Evolutionary conservation across 1,140 invertebrate species (phyloP).

Genomic region (Chionoecetes opilio): DNA sequence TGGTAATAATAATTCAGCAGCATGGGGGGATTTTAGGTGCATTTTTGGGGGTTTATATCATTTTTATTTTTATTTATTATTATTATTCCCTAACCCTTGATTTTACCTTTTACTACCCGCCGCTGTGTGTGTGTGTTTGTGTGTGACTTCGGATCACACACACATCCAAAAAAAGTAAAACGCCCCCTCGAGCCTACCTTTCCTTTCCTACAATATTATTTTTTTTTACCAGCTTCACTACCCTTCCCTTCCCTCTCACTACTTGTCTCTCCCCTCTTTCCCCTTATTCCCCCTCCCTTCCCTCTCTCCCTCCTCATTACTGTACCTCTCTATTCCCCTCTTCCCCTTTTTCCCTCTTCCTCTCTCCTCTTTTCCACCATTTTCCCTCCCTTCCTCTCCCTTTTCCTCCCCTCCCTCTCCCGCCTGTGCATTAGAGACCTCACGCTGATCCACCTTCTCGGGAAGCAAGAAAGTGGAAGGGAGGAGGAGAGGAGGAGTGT

Average conservation of each 20-base stretch:
- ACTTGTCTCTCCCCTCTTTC: not conserved
- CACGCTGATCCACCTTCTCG: not conserved
- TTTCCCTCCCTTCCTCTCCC: not conserved
- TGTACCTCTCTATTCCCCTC: not conserved
- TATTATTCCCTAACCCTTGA: too few relatives aligned
- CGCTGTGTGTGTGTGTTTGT: too few relatives aligned
- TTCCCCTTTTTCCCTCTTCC: not conserved
- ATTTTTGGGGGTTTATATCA: too few relatives aligned
- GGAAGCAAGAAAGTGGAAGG: not conserved
- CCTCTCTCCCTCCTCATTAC: not conserved
- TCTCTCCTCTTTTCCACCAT: not conserved
- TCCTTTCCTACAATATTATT: too few relatives aligned
- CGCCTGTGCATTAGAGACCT: not conserved
- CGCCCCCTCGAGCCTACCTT: too few relatives aligned
- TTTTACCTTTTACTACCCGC: too few relatives aligned
- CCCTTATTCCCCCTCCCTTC: not conserved
- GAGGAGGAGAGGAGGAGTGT: constrained; percentile 1
- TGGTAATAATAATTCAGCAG: too few relatives aligned
- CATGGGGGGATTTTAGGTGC: too few relatives aligned
- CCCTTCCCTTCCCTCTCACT: not conserved
- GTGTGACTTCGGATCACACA: too few relatives aligned
- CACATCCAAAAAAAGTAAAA: too few relatives aligned
- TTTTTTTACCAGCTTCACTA: not conserved
- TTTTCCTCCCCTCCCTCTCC: not conserved
- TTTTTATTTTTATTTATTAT: too few relatives aligned